phyloP scores from a whole-genome alignment of 2,113 vertebrate genomes.

The Xiphophorus hellerii region DNA sequence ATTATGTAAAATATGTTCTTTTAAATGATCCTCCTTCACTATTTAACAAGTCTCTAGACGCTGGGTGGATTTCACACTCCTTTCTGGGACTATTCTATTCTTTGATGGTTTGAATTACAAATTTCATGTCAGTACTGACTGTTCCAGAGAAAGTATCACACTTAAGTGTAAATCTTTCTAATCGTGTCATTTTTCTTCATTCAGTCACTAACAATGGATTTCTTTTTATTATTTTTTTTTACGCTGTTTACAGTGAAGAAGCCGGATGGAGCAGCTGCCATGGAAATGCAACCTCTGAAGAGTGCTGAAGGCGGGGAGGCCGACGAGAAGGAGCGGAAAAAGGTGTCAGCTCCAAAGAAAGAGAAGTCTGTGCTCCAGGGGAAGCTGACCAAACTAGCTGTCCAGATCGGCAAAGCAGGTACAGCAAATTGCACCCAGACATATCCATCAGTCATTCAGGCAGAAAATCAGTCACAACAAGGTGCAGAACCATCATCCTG shows the following conservation, averaged over 20 bases:
- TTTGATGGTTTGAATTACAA: conserved; percentile 10
- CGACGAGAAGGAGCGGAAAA: conserved; percentile 95
- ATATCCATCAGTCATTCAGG: conserved; percentile 36
- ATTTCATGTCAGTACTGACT: not conserved
- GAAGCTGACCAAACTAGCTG: conserved; percentile 97
- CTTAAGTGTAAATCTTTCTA: conserved; percentile 5
- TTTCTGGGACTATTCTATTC: not conserved
- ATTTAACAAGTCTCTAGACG: not conserved
- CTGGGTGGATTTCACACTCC: not conserved
- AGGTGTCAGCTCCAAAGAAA: conserved; percentile 91
- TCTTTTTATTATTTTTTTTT: conserved; percentile 23
- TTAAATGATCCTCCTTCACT: not conserved
- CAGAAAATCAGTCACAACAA: conserved; percentile 23
- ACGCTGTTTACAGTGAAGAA: conserved; percentile 89
- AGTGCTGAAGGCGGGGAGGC: conserved; percentile 94
- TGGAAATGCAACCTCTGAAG: conserved; percentile 99
- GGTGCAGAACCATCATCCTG: conserved; percentile 36
- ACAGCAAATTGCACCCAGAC: conserved; percentile 27
- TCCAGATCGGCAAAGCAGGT: conserved; percentile 99
- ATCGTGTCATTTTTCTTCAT: conserved; percentile 18
- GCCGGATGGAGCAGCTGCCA: conserved; percentile 96
- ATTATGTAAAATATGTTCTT: not conserved
- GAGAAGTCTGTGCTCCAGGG: conserved; percentile 98
- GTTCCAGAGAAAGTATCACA: conserved; percentile 3
- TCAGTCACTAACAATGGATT: conserved; percentile 21